Evolutionary conservation across 2,888 invertebrate genomes (phyloP).

Genomic region (Dromius quadrimaculatus): DNA sequence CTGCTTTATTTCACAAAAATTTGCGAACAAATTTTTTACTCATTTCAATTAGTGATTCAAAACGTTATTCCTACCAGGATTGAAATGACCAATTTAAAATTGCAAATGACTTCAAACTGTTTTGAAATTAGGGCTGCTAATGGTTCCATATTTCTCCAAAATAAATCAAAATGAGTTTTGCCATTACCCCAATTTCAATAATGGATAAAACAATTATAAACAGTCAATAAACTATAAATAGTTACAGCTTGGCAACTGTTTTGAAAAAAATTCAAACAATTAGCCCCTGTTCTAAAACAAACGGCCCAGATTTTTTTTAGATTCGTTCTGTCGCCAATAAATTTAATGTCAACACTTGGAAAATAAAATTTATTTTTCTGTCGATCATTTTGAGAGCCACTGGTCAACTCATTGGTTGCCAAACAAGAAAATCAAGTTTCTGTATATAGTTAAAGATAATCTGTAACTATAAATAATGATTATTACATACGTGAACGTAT

Average conservation of each 20-base stretch:
- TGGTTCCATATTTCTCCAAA: too few species aligned
- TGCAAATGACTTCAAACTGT: too few species aligned
- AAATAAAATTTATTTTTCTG: conserved; percentile 26
- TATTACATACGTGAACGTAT: too few species aligned
- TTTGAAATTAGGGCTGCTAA: too few species aligned
- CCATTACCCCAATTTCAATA: conserved; percentile 18
- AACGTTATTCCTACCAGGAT: too few species aligned
- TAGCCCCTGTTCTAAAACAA: conserved; percentile 35
- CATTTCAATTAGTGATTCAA: too few species aligned
- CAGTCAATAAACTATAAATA: conserved; percentile 30
- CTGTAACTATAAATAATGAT: conserved; percentile 10
- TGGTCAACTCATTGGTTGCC: background rate
- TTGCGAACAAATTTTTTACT: too few species aligned
- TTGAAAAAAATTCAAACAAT: conserved; percentile 9
- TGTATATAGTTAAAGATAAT: conserved; percentile 2
- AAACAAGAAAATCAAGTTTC: conserved; percentile 22
- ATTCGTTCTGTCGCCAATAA: conserved; percentile 34
- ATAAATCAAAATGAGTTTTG: too few species aligned
- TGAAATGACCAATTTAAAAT: too few species aligned
- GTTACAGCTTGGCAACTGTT: conserved; percentile 27
- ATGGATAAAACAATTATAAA: conserved; percentile 29
- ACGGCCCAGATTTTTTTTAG: conserved; percentile 41
- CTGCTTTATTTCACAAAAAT: too few species aligned
- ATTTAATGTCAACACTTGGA: conserved; percentile 35
- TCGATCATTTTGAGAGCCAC: conserved; percentile 10